Percentiles rank a stretch among this genome's conserved stretches.
These are phyloP conservation scores for Eubucco bourcierii DNA, from an alignment of 2,113 vertebrate species.

Conservation along the genomic window DNA sequence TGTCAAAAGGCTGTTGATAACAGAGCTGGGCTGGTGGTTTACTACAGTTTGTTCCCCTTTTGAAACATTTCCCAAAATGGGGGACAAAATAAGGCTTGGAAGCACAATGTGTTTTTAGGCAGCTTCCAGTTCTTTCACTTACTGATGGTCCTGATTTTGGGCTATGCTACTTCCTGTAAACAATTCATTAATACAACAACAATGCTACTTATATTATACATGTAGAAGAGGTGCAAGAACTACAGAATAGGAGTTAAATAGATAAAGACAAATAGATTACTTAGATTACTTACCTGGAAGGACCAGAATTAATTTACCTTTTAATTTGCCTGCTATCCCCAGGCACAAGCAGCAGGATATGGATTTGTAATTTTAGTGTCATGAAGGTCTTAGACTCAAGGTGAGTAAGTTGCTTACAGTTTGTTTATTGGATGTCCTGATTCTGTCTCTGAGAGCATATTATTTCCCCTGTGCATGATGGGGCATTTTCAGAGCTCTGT, in stretches of 20 bases:
- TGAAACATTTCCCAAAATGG: background rate
- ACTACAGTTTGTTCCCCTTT: background rate
- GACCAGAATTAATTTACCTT: constrained; percentile 11
- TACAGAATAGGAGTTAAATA: background rate
- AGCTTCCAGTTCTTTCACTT: constrained; percentile 34
- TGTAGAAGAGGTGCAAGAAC: background rate
- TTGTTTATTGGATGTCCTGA: background rate
- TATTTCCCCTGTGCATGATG: background rate
- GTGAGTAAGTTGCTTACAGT: background rate
- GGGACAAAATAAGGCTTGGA: background rate
- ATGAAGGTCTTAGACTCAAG: background rate
- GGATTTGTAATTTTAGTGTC: background rate
- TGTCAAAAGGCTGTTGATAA: constrained; percentile 55
- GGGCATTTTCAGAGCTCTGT: background rate
- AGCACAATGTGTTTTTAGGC: background rate
- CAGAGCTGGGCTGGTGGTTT: background rate
- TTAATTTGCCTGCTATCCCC: background rate
- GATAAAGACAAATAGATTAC: constrained; percentile 10
- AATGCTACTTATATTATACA: background rate
- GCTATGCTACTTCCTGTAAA: background rate
- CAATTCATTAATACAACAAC: background rate
- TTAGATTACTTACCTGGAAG: constrained; percentile 17
- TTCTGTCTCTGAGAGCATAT: background rate
- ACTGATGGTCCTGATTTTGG: background rate
- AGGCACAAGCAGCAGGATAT: background rate